Percentiles rank a stretch among this genome's conserved stretches.
phyloP scores from a whole-genome alignment of 2,888 invertebrate species.

The Cephonodes hylas region DNA sequence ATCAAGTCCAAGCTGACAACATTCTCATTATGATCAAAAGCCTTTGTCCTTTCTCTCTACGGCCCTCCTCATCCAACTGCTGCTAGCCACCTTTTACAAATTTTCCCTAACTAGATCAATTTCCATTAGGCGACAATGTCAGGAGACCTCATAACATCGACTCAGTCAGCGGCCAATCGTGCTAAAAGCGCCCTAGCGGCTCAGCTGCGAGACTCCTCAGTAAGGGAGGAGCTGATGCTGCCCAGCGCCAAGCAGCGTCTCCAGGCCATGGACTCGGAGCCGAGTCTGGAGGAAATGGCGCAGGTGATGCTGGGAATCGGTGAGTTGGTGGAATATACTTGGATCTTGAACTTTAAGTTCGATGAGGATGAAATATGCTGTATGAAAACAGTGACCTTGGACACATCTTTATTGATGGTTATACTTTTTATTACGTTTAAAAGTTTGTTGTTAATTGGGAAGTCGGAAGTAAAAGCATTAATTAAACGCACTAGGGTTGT shows the following conservation, averaged over 20 bases:
- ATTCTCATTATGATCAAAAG: too few relatives aligned
- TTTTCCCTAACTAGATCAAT: not conserved
- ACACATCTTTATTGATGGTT: too few relatives aligned
- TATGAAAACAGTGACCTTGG: too few relatives aligned
- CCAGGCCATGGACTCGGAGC: slow-evolving; percentile 44
- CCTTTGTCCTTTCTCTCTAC: too few relatives aligned
- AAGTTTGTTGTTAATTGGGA: too few relatives aligned
- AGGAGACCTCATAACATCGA: slow-evolving; percentile 87
- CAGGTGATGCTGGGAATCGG: slow-evolving; percentile 64
- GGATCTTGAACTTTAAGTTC: not conserved
- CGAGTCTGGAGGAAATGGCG: slow-evolving; percentile 49
- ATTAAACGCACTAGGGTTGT: too few relatives aligned
- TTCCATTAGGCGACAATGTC: slow-evolving; percentile 82
- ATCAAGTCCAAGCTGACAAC: too few relatives aligned
- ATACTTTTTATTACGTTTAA: too few relatives aligned
- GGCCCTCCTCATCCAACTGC: too few relatives aligned
- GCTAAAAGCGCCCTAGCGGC: slow-evolving; percentile 75
- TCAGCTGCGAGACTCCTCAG: slow-evolving; percentile 34
- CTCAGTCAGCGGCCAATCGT: slow-evolving; percentile 75
- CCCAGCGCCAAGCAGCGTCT: slow-evolving; percentile 55
- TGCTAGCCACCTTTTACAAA: too few relatives aligned
- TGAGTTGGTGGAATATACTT: slow-evolving; percentile 32
- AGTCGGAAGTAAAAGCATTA: too few relatives aligned
- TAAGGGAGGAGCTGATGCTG: slow-evolving; percentile 46
- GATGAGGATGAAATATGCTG: too few relatives aligned